Conservation (phyloP, 2,797 vertebrate genomes). For the Gymnopithys bicolor region DNA sequence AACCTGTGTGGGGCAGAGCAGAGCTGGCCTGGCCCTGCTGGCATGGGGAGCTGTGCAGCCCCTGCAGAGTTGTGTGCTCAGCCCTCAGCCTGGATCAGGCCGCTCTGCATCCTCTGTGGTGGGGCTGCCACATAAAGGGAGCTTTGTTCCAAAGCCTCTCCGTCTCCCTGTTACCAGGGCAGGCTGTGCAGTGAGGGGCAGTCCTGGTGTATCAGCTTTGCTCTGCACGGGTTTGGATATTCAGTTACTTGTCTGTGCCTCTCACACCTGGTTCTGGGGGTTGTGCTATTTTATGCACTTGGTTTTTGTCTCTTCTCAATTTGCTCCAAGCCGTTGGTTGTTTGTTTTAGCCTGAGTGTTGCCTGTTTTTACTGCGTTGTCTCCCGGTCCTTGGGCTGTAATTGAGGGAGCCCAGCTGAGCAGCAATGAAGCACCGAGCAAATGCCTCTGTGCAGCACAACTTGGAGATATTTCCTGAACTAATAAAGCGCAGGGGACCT, state of each 20-base stretch:
- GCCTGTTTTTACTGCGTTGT: slow-evolving; percentile 50
- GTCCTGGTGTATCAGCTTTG: slow-evolving; percentile 56
- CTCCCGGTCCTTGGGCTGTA: slow-evolving; percentile 65
- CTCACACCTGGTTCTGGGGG: slow-evolving; percentile 48
- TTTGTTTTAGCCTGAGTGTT: slow-evolving; percentile 65
- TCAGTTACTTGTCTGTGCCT: slow-evolving; percentile 64
- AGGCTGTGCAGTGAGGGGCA: slow-evolving; percentile 60
- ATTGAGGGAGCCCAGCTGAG: slow-evolving; percentile 65
- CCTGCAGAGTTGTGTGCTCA: accelerated
- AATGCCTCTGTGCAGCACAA: slow-evolving; percentile 50
- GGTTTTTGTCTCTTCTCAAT: slow-evolving; percentile 69
- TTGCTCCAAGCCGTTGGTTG: slow-evolving; percentile 74
- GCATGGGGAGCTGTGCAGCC: not conserved
- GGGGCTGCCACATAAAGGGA: slow-evolving; percentile 61
- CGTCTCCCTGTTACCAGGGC: slow-evolving; percentile 60
- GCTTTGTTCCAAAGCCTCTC: slow-evolving; percentile 70
- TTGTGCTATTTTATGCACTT: slow-evolving; percentile 68
- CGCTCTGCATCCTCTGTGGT: slow-evolving; percentile 21
- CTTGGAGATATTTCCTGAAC: slow-evolving; percentile 57
- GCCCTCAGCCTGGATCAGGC: not conserved
- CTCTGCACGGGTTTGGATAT: slow-evolving; percentile 59
- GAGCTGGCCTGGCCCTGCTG: not conserved
- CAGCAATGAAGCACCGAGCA: slow-evolving; percentile 57
- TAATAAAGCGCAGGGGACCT: slow-evolving; percentile 68
- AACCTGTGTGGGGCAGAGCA: not conserved